Base-by-base conservation (phyloP, 2,888 invertebrate species). In the Gymnosoma rotundatum region DNA sequence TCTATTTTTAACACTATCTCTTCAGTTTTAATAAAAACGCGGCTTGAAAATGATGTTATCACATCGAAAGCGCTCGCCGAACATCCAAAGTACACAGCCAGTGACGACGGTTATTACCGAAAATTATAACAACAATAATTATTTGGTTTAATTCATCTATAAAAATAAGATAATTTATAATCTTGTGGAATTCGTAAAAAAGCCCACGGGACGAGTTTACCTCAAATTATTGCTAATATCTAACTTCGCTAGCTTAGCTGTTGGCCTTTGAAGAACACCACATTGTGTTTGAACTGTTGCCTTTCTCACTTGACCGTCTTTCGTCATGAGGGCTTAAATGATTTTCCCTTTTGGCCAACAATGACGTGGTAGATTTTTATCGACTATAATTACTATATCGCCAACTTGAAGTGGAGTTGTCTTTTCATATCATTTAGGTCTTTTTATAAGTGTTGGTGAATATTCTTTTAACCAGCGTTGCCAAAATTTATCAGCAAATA, bases 401-500 rank as follows among this genome's bases (percentile, higher is more conserved):
- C 66, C 86, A 7, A 79, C 67, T 18, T 78, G 21, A 42, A 85
- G 2, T 10, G 85, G 79, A 10, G 75, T 54, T n/a, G 36, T 63
- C 66, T 82, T 73, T 32, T 61, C 32, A 16, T 70, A 72, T 83
- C 81, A 85, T 78, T 86, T 83, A 21, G 58, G 38, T 69, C 83
- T 58, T 66, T 56, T 61, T 7, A 66, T 70, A n/a, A 86, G 50
- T 45, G 64, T 75, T 20, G 83, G 84, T 50, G 58, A 18, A 36
- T 84, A 80, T 54, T 84, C 78, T 20, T 75, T 79, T 25, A 86
- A 10, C 81, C 84, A 83, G 1, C 86, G 38, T 38, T 56, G 74
- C 86, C 83, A 86, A 52, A 84, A 86, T 38, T 52, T 48, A 18
- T 86, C 83, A n/a, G 84, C 70, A 70, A 85, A 86, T 18, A 25